Evolutionary conservation across 2,888 invertebrate genomes (phyloP).

Genomic region (Koerneria pararmatus): DNA sequence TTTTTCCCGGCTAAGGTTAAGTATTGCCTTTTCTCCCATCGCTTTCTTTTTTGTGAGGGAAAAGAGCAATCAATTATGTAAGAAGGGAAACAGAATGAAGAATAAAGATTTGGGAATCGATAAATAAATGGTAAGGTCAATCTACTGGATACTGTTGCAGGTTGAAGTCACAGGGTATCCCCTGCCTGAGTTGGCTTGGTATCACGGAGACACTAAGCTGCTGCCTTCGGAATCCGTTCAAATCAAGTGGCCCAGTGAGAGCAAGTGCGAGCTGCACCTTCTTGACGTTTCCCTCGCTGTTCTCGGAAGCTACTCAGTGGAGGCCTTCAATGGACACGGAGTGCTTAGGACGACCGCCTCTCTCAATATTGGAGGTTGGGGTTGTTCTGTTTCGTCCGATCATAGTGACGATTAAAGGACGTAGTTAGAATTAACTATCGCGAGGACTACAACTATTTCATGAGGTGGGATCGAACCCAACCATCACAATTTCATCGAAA

Average conservation of each 20-base stretch:
- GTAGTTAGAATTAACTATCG: too few relatives aligned
- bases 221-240: slow-evolving; percentile 38
- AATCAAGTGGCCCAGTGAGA: slow-evolving; percentile 38
- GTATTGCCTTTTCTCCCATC: too few relatives aligned
- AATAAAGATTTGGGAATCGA: not conserved
- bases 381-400: too few relatives aligned
- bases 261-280: slow-evolving; percentile 41
- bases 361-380: slow-evolving; percentile 34
- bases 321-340: slow-evolving; percentile 54
- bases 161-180: slow-evolving; percentile 52
- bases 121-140: not conserved
- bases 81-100: not conserved
- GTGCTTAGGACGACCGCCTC: slow-evolving; percentile 44
- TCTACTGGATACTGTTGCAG: not conserved
- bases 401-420: too few relatives aligned
- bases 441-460: too few relatives aligned
- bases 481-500: too few relatives aligned
- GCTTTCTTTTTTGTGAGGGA: too few relatives aligned
- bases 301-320: slow-evolving; percentile 49
- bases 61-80: not conserved
- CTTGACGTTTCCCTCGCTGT: slow-evolving; percentile 33
- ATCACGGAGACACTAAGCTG: slow-evolving; percentile 45
- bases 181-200: slow-evolving; percentile 52
- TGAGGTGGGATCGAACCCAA: too few relatives aligned
- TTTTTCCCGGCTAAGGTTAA: too few relatives aligned